phyloP scores from a whole-genome alignment of 2,888 invertebrate species.

The Tethea ocularis region DNA sequence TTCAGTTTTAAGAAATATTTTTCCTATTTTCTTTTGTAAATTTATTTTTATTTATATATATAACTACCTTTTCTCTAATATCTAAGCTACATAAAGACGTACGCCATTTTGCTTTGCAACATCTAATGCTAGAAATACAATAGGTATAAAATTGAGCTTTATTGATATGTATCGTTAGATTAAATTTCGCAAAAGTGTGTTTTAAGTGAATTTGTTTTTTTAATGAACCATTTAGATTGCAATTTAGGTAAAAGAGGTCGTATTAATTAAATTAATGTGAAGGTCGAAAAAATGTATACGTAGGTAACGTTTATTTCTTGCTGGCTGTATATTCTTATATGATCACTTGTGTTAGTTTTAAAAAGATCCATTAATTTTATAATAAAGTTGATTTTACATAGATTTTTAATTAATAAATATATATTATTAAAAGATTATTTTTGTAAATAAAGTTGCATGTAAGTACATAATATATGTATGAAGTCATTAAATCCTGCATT shows the following conservation, averaged over 20 bases:
- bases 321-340: background rate
- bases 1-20: slow-evolving; percentile 50
- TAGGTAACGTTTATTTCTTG: background rate
- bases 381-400: no score
- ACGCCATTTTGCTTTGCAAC: slow-evolving; percentile 72
- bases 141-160: slow-evolving; percentile 83
- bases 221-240: background rate
- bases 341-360: background rate
- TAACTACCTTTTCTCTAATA: slow-evolving; percentile 50
- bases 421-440: no score
- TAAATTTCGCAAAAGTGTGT: slow-evolving; percentile 44
- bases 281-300: background rate
- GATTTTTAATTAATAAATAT: no score
- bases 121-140: slow-evolving; percentile 76
- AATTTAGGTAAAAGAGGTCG: background rate
- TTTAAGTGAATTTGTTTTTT: background rate
- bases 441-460: background rate
- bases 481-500: background rate
- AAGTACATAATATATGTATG: background rate
- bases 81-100: slow-evolving; percentile 74
- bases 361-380: background rate
- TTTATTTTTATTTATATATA: slow-evolving; percentile 45
- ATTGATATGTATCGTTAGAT: slow-evolving; percentile 78
- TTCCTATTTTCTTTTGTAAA: slow-evolving; percentile 50
- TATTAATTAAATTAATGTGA: slow-evolving; percentile 3